Evolutionary conservation across 2,888 invertebrate species (phyloP).

Genomic region (Athripsodes cinereus): DNA sequence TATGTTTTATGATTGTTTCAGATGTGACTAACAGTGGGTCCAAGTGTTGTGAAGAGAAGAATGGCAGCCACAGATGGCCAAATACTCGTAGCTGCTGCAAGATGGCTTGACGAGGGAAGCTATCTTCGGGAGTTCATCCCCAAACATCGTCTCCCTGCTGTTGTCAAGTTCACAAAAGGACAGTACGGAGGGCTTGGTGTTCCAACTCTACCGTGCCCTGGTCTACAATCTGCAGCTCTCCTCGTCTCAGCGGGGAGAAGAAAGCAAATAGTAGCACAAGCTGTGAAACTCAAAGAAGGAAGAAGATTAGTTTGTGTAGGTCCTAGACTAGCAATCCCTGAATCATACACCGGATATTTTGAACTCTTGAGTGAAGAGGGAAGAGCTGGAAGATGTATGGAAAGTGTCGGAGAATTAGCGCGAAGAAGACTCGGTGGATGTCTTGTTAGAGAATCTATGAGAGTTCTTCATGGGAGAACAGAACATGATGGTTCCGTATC

Average conservation of each 20-base stretch:
- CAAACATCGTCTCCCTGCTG: slow-evolving; percentile 72
- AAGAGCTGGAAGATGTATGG: slow-evolving; percentile 81
- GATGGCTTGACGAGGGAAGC: slow-evolving; percentile 67
- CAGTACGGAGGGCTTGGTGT: slow-evolving; percentile 90
- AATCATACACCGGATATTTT: slow-evolving; percentile 87
- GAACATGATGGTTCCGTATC: slow-evolving; percentile 57
- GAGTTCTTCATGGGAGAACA: slow-evolving; percentile 59
- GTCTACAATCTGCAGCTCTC: slow-evolving; percentile 79
- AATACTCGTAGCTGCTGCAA: slow-evolving; percentile 79
- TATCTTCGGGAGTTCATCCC: slow-evolving; percentile 69
- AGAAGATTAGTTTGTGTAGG: slow-evolving; percentile 73
- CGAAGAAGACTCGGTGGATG: slow-evolving; percentile 69
- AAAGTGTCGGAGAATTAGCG: slow-evolving; percentile 78
- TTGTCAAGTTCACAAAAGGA: slow-evolving; percentile 89
- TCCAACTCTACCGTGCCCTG: slow-evolving; percentile 79
- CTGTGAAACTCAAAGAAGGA: slow-evolving; percentile 86
- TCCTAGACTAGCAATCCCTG: slow-evolving; percentile 82
- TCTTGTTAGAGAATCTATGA: slow-evolving; percentile 71
- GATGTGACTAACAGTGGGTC: slow-evolving; percentile 19
- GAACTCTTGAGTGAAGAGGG: slow-evolving; percentile 93
- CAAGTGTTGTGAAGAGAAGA: slow-evolving; percentile 8
- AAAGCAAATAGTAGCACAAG: slow-evolving; percentile 81
- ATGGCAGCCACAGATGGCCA: slow-evolving; percentile 91
- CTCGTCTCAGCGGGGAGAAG: slow-evolving; percentile 80
- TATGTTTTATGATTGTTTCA: too few species aligned